A percentile compares a stretch with the other conserved stretches of the same genome.
Conservation (phyloP, 2,797 vertebrate species). For the Malurus splendens region DNA sequence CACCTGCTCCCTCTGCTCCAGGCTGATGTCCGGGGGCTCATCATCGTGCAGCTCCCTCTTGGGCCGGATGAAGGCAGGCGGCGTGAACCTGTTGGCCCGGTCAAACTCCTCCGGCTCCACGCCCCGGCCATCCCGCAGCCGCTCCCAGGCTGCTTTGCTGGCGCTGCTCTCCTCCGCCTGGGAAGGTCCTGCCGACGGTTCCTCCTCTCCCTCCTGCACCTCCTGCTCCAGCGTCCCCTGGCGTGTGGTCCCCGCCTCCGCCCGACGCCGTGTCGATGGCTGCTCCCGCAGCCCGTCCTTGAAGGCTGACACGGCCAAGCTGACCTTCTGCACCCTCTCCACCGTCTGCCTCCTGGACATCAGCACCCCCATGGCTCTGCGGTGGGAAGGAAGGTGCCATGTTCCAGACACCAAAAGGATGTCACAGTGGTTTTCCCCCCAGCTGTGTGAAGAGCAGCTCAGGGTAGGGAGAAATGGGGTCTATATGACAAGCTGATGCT, state of each 20-base stretch:
- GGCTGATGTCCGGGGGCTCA: constrained; percentile 79
- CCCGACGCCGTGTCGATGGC: constrained; percentile 55
- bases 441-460: accelerated
- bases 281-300: constrained; percentile 87
- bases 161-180: constrained; percentile 72
- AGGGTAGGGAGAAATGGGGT: background rate
- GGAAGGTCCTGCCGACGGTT: constrained; percentile 65
- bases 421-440: accelerated
- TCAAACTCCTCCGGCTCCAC: constrained; percentile 93
- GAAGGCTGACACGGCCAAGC: constrained; percentile 89
- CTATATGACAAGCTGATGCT: background rate
- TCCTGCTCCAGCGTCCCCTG: constrained; percentile 69
- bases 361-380: constrained; percentile 89
- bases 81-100: constrained; percentile 82
- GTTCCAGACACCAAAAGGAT: background rate
- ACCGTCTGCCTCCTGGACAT: constrained; percentile 95
- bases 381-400: background rate
- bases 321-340: constrained; percentile 96
- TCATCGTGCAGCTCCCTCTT: constrained; percentile 86
- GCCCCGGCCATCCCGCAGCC: constrained; percentile 89
- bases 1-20: constrained; percentile 85
- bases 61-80: constrained; percentile 86
- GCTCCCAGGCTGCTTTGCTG: constrained; percentile 87
- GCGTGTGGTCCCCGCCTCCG: constrained; percentile 59
- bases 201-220: constrained; percentile 72